These are phyloP conservation scores for Drosophila sp. DNA, from an alignment of 1,140 invertebrate genomes.

Conservation along the genomic window DNA sequence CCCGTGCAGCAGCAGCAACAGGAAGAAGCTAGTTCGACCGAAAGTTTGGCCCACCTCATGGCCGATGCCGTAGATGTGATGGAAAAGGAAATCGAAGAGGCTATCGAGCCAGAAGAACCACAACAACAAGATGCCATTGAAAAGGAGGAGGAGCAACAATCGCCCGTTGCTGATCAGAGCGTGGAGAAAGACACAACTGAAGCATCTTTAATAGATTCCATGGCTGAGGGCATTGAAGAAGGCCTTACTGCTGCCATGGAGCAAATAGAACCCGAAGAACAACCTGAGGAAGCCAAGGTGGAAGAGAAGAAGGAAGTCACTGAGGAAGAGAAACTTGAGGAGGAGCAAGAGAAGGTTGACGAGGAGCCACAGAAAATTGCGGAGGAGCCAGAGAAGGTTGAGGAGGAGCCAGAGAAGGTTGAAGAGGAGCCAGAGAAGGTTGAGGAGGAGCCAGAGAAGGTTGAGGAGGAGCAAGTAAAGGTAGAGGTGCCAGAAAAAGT, in stretches of 20 bases:
- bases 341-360: background rate
- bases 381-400: background rate
- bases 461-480: too few species aligned
- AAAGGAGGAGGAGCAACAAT: background rate
- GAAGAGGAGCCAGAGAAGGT: too few species aligned
- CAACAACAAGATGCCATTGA: conserved; percentile 20
- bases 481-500: background rate
- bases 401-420: background rate
- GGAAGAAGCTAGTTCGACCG: conserved; percentile 8
- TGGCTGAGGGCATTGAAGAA: conserved; percentile 54
- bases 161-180: conserved; percentile 27
- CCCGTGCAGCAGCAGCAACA: background rate
- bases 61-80: conserved; percentile 25
- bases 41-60: conserved; percentile 11
- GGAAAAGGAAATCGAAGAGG: conserved; percentile 29
- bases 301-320: conserved; percentile 10
- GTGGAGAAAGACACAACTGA: conserved; percentile 59
- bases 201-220: conserved; percentile 47
- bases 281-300: conserved; percentile 18
- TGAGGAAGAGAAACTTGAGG: conserved; percentile 16
- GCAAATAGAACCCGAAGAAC: conserved; percentile 53
- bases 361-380: conserved; percentile 5
- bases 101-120: conserved; percentile 30
- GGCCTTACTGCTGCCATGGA: conserved; percentile 59
- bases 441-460: background rate